Evolutionary conservation across 2,797 vertebrate genomes (phyloP), one percentile per base, ranked within the genome.

Genomic region (Falco berigora): DNA sequence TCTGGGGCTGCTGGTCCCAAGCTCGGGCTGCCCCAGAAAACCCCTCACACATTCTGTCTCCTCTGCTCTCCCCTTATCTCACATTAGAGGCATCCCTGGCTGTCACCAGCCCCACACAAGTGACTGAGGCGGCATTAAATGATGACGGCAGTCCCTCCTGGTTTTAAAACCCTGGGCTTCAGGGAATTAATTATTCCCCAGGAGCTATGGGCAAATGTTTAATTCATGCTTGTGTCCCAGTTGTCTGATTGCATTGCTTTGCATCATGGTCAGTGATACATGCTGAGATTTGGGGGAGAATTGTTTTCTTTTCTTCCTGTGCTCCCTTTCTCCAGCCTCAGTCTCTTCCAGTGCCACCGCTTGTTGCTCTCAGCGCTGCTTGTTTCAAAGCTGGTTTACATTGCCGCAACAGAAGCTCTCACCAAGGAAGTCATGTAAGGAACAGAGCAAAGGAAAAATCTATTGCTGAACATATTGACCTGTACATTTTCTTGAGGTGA

Each of bases 391-490:
- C 63, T 86, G 77, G 32, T 84, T 94, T 87, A 64, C 82, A 55
- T n/a, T 28, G 34, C 59, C 92, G 86, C 64, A 52, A 36, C 89
- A 84, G 78, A 59, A 84, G 74, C 55, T 72, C 36, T 90, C 42
- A n/a, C 40, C 1, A 2, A 76, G 50, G 68, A 50, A 87, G 46
- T 67, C 23, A 0, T 73, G 92, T 81, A 71, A 81, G 80, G 94
- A 94, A 32, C 47, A 66, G 84, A 91, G 92, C 4, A 2, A 82
- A 86, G 92, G 67, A 52, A 86, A 86, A 96, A 88, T 67, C 86
- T 77, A 71, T 86, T 59, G 76, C 76, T 63, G 84, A 58, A 74
- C 0, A 0, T 88, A 94, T 92, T 36, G 94, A 94, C 92, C 84
- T 49, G 62, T 30, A 44, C 53, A 7, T 49, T 85, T 73, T 63